Evolutionary conservation across 2,797 vertebrate species (phyloP), one percentile per base, ranked within the genome.

Genomic region (Helarctos malayanus): DNA sequence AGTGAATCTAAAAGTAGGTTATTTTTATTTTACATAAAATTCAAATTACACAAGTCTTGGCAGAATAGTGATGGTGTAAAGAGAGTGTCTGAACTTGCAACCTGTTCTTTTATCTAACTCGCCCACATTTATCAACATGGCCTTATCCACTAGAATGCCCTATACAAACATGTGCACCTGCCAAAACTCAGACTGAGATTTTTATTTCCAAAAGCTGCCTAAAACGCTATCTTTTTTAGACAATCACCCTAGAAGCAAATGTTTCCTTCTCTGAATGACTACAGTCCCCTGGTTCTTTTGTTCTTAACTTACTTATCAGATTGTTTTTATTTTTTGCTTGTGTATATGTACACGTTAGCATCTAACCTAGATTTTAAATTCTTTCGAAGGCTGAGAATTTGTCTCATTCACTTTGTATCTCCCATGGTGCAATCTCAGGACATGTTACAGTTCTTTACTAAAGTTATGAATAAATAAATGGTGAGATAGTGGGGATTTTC

Each of bases 151-250:
- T 89, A n/a, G 35, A 56, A 85, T 29, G 29, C 3, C 16, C 25
- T 89, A 41, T n/a, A 81, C 23, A 85, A 41, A 89, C 4, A 32
- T 0, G 16, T 35, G 5, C 9, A 57, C 9, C 19, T 71, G 13
- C 76, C 52, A 71, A 78, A 90, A 90, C 1, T 49, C 54, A 75
- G 59, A 73, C 35, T 25, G 21, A 63, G 4, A 1, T 69, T 63
- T 87, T 87, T 11, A 82, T 69, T 94, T 78, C 63, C 35, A 38
- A 90, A 85, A 96, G 35, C 35, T 89, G 11, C 32, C 49, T 85
- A 81, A 75, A 94, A 19, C 54, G 16, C 13, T 27, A 18, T 78
- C 23, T 82, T 87, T 49, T 65, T 38, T 86, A 90, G 23, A 73
- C 9, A 93, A 47, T 52, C 38, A 47, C 10, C 1, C 8, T 65